Evolutionary conservation across 2,888 invertebrate genomes (phyloP), one percentile per base, ranked within the genome.

Genomic region (Diarsia mendica): DNA sequence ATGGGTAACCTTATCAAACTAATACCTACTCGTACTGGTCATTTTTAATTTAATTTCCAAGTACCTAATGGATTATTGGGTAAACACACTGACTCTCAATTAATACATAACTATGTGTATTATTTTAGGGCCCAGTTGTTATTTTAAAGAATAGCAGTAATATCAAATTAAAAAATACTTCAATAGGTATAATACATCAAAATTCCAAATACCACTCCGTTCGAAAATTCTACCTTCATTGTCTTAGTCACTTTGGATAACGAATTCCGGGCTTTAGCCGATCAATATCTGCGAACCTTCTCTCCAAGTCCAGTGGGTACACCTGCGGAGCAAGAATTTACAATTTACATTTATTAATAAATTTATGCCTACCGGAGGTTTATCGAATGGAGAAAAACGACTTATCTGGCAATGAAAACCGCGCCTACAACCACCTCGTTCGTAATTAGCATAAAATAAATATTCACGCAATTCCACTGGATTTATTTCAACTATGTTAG

Each of bases 361-460:
- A 67, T 48, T 51, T 68, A 66, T 69, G 28, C 53, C 20, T 33
- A 44, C 6, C 5, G 23, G 55, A 60, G 39, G 23, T 61, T 58
- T 1, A 20, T 51, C 3, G 0, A 15, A 70, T 60, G 44, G 33
- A 58, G 5, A 61, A 78, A 66, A 79, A 61, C 63, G 51, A 48
- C 23, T 46, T 18, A 63, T 53, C 23, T 51, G 51, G 65, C 23
- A 73, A 68, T 80, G 67, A 83, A 61, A 55, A 75, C 79, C 83
- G 13, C 83, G 67, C 82, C 83, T 70, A 46, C 49, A 39, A 55
- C 66, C 46, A 66, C 53, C 33, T 68, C 53, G 48, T 58, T 60
- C 23, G 1, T 44, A 72, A 79, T 82, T 79, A 53, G 28, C 79
- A 72, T 72, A 79, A 79, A 82, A 72, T 72, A 75, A 79, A 82